Conservation (phyloP, 2,888 invertebrate genomes). For the Pheosia tremula region DNA sequence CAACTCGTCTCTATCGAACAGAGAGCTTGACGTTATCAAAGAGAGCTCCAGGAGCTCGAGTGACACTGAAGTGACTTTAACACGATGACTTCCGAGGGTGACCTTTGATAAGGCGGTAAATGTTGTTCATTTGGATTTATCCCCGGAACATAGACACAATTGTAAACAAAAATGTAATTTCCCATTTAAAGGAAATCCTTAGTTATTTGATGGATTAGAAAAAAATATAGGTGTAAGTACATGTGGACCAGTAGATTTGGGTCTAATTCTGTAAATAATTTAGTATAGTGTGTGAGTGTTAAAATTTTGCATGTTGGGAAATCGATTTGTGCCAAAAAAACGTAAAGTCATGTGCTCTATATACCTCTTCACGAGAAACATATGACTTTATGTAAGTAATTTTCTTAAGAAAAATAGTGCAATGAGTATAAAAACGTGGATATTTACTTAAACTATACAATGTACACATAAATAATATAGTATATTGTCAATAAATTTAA, state of each 20-base stretch:
- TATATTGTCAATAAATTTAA: conserved; percentile 26
- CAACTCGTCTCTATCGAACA: conserved; percentile 76
- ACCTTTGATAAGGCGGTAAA: conserved; percentile 76
- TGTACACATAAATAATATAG: conserved; percentile 4
- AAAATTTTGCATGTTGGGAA: conserved; percentile 20
- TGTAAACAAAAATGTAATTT: conserved; percentile 54
- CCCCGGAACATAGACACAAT: conserved; percentile 56
- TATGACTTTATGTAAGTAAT: conserved; percentile 33
- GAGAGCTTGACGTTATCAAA: conserved; percentile 81
- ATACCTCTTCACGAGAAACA: conserved; percentile 21
- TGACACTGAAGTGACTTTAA: conserved; percentile 81
- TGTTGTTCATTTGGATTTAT: conserved; percentile 70
- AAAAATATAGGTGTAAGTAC: conserved; percentile 52
- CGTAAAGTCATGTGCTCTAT: conserved; percentile 26
- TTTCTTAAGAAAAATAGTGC: conserved; percentile 23
- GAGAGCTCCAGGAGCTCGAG: conserved; percentile 82
- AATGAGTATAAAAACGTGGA: conserved; percentile 23
- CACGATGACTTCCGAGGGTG: conserved; percentile 80
- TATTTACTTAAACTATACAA: conserved; percentile 22
- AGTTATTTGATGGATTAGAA: conserved; percentile 49
- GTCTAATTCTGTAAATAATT: conserved; percentile 54
- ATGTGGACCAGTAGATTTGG: conserved; percentile 70
- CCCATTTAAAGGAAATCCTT: conserved; percentile 51
- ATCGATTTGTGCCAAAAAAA: conserved; percentile 35
- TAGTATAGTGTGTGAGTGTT: conserved; percentile 37